A percentile compares a stretch with the other conserved stretches of the same genome.
Conservation (phyloP, 2,113 vertebrate species). For the Triplophysa rosa region DNA sequence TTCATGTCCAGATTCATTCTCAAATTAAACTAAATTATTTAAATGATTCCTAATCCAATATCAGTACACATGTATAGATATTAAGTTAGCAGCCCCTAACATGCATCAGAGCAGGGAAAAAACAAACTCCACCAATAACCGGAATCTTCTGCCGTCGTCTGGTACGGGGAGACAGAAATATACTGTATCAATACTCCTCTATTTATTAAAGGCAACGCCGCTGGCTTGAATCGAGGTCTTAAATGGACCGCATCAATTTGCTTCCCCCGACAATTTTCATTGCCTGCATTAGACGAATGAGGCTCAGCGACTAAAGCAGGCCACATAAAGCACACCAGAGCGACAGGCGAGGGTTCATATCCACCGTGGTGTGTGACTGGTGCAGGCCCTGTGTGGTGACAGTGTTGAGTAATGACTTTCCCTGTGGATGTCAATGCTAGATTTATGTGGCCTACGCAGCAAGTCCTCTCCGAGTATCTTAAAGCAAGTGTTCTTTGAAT, state of each 20-base stretch:
- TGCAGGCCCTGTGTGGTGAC: constrained; percentile 63
- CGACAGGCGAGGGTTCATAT: background rate
- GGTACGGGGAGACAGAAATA: constrained; percentile 21
- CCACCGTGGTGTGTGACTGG: constrained; percentile 42
- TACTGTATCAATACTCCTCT: constrained; percentile 36
- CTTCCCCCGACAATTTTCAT: constrained; percentile 58
- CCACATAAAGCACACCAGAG: constrained; percentile 22
- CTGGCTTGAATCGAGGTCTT: constrained; percentile 20
- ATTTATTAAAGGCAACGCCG: constrained; percentile 48
- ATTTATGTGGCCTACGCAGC: constrained; percentile 63
- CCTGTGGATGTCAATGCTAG: constrained; percentile 67
- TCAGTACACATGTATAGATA: background rate
- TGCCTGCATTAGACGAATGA: constrained; percentile 69
- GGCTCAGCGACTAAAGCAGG: constrained; percentile 37
- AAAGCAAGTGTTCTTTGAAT: constrained; percentile 70
- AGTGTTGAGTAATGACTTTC: constrained; percentile 74
- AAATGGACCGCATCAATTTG: constrained; percentile 55
- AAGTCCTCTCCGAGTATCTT: constrained; percentile 68
- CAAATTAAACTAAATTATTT: background rate
- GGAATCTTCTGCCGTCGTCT: constrained; percentile 17
- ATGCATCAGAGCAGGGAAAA: constrained; percentile 7
- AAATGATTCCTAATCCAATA: constrained; percentile 21
- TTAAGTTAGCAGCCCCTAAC: background rate
- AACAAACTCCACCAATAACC: constrained; percentile 1
- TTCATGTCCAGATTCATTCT: background rate